Evolutionary conservation across 2,888 invertebrate genomes (phyloP).

Genomic region (Agrilus cyanescens): DNA sequence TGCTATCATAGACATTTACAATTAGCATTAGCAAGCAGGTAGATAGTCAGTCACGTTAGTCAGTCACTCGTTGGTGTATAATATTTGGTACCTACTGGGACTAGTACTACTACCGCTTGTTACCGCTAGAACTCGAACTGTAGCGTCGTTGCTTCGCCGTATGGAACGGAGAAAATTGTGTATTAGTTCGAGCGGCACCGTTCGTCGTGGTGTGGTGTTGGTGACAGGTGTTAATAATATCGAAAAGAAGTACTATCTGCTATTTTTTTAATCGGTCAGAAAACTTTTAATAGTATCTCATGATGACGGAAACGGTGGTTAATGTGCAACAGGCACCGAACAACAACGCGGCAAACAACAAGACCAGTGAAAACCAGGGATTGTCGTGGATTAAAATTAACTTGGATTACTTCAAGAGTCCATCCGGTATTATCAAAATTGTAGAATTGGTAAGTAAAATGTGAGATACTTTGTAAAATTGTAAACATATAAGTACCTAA

Average conservation of each 20-base stretch:
- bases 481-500: too few relatives aligned
- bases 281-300: slow-evolving; percentile 24
- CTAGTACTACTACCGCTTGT: too few relatives aligned
- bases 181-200: too few relatives aligned
- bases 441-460: slow-evolving; percentile 61
- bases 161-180: too few relatives aligned
- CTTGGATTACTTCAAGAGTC: slow-evolving; percentile 65
- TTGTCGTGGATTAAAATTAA: slow-evolving; percentile 66
- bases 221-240: slow-evolving; percentile 9
- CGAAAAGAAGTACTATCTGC: slow-evolving; percentile 4
- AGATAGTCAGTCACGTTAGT: too few relatives aligned
- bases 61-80: too few relatives aligned
- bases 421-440: slow-evolving; percentile 72
- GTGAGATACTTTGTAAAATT: not conserved
- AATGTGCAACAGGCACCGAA: slow-evolving; percentile 60
- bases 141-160: too few relatives aligned
- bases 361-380: slow-evolving; percentile 37
- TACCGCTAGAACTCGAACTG: too few relatives aligned
- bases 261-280: slow-evolving; percentile 2
- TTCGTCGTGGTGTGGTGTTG: not conserved
- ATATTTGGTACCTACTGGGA: too few relatives aligned
- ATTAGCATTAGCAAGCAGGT: too few relatives aligned
- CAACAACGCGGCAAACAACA: slow-evolving; percentile 33
- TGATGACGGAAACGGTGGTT: slow-evolving; percentile 78
- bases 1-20: too few relatives aligned